Base-by-base conservation (phyloP, 53 echinoderm and acorn worm species). In the Patiria pectinifera region DNA sequence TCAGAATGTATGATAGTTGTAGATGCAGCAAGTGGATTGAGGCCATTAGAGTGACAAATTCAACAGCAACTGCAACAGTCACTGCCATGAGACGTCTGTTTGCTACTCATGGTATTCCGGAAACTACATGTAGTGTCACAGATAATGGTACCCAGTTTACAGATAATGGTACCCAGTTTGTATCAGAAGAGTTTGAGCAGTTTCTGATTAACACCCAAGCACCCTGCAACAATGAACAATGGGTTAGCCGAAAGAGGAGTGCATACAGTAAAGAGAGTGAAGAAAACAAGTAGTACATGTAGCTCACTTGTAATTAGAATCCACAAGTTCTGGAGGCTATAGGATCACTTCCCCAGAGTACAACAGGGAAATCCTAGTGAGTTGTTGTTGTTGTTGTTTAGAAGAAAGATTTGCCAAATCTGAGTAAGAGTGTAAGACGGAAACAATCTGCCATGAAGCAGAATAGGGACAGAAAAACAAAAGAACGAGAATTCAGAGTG, bases 41-140 rank as follows among this genome's bases (percentile, higher is more conserved):
- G 81, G 92, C 90, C 2, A 79, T 92, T 21, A 58, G 86, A 59
- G 93, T 93, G 11, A 8, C 8, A 5, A 79, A 75, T 62, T 71
- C 92, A 21, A 91, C 95, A 25, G 85, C 92, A 7, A 13, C 59
- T 21, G 91, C 90, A 43, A 91, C 93, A 15, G 86, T 93, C 16
- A 91, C 45, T 11, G 95, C 66, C 45, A 53, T 95, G 70, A 35
- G 93, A 53, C 46, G 92, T 15, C 58, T 95, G 25, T 95, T 94
- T 81, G 90, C 94, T 13, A 92, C 90, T 61, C 91, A 94, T 72
- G 94, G 91, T 5, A 72, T 94, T 43, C 95, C 92, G 14, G 95
- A 95, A 44, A 94, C 94, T 19, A 25, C n/a, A n/a, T n/a, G n/a
- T n/a, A n/a, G 94, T 12, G 94, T 95, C 2, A 86, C 78, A 49